Evolutionary conservation across 2,113 vertebrate species (phyloP).

Genomic region (Montifringilla adamsi): DNA sequence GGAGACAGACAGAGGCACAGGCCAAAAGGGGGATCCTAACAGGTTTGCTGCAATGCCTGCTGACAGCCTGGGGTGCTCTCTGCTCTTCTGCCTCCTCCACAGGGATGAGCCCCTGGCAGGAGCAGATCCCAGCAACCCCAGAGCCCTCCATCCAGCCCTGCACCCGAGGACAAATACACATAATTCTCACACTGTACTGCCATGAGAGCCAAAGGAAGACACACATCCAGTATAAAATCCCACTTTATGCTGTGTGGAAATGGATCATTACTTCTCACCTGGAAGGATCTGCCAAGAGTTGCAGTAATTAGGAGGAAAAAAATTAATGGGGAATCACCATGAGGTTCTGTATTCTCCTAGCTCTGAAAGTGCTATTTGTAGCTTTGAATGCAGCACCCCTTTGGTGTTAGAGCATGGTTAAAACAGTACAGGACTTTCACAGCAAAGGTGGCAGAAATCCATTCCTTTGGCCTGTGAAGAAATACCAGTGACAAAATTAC

Average conservation of each 20-base stretch:
- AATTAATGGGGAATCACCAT: neutral
- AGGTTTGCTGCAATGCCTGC: neutral
- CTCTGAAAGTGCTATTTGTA: neutral
- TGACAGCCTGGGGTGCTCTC: neutral
- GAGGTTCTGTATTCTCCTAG: neutral
- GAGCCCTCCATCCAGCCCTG: neutral
- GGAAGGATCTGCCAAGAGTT: neutral
- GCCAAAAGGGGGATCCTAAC: neutral
- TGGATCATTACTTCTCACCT: neutral
- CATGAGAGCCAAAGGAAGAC: neutral
- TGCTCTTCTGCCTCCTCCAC: neutral
- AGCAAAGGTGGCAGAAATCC: neutral
- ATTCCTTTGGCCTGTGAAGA: neutral
- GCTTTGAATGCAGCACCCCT: neutral
- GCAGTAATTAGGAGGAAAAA: neutral
- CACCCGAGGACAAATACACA: rapidly evolving
- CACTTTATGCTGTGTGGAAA: neutral
- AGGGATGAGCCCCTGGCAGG: neutral
- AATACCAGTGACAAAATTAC: neutral
- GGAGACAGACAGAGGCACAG: neutral
- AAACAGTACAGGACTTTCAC: neutral
- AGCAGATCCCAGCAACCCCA: neutral
- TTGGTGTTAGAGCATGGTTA: neutral
- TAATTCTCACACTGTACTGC: neutral
- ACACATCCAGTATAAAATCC: neutral